These are phyloP conservation scores for Recurvirostra avosetta DNA, from an alignment of 2,113 vertebrate genomes.

Conservation along the genomic window DNA sequence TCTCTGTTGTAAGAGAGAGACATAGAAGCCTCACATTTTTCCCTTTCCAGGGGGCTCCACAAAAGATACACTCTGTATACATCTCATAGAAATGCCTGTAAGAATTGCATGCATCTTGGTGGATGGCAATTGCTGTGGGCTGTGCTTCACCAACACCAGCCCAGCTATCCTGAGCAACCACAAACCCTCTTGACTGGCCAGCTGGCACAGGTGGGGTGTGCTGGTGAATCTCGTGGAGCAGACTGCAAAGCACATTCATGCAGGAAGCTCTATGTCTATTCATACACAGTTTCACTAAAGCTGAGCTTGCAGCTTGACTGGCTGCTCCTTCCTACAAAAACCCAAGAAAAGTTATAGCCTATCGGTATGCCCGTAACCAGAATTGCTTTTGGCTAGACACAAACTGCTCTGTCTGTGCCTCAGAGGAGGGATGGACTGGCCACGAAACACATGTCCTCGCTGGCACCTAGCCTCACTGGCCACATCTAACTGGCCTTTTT, in stretches of 20 bases:
- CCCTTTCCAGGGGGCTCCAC: not conserved
- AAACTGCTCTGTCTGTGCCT: not conserved
- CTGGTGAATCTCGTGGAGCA: rapidly evolving
- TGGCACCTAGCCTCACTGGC: not conserved
- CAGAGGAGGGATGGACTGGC: not conserved
- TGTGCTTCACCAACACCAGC: not conserved
- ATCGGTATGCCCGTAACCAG: rapidly evolving
- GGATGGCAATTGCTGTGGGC: not conserved
- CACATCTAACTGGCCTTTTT: not conserved
- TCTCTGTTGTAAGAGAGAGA: not conserved
- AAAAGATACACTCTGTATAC: not conserved
- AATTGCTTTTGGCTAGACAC: not conserved
- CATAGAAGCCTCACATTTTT: not conserved
- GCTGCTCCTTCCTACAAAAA: not conserved
- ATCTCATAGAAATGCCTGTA: not conserved
- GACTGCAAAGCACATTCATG: not conserved
- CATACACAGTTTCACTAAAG: not conserved
- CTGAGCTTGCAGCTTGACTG: not conserved
- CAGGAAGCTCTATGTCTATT: not conserved
- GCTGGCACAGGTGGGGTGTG: not conserved
- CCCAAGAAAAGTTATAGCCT: not conserved
- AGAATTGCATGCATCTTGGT: not conserved
- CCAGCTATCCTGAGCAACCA: not conserved
- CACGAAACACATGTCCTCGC: not conserved
- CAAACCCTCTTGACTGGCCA: not conserved